These are phyloP conservation scores for Ruditapes philippinarum DNA, from an alignment of 1,140 invertebrate genomes.

Conservation along the genomic window DNA sequence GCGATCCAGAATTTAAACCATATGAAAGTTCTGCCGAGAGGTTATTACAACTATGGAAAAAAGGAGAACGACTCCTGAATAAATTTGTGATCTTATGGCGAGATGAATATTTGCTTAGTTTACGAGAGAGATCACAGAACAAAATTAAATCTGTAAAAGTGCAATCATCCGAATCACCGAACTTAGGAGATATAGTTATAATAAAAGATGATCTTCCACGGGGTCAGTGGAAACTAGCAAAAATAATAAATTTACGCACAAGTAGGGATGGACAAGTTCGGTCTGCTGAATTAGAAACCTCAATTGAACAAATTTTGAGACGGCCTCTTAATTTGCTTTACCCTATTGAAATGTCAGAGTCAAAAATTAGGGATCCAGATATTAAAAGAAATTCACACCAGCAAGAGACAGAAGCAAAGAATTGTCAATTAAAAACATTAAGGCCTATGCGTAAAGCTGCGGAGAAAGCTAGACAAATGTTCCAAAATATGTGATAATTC, in stretches of 20 bases:
- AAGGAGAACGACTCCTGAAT: too few species aligned
- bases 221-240: neutral
- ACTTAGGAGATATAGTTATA: neutral
- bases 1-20: neutral
- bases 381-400: neutral
- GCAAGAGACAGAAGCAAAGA: neutral
- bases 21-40: neutral
- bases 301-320: neutral
- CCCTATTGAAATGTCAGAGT: neutral
- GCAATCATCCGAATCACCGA: too few species aligned
- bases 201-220: neutral
- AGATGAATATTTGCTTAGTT: neutral
- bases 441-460: too few species aligned
- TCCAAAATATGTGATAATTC: too few species aligned
- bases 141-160: too few species aligned
- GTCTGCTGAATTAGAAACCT: neutral
- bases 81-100: neutral
- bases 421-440: too few species aligned
- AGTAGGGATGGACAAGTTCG: neutral
- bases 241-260: neutral
- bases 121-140: neutral
- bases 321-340: neutral
- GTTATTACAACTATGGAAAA: neutral
- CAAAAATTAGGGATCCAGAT: too few species aligned
- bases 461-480: too few species aligned